These are phyloP conservation scores for Physella acuta DNA, from an alignment of 1,140 invertebrate species.

Conservation along the genomic window DNA sequence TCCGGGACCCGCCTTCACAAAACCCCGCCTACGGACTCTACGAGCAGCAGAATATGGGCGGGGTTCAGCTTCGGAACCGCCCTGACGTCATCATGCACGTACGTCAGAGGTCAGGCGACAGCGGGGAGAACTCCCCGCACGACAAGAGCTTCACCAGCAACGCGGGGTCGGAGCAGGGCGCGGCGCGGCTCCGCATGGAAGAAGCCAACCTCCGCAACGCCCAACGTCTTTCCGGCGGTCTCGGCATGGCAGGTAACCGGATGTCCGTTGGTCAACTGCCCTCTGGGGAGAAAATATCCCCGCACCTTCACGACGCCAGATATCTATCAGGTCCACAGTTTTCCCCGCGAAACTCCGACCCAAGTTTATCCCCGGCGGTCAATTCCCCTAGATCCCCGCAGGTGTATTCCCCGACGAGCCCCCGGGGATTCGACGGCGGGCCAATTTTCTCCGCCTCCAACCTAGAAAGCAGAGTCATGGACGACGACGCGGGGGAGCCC, in stretches of 20 bases:
- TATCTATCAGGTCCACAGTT: background rate
- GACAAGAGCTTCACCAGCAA: constrained; percentile 5
- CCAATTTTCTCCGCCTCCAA: constrained; percentile 43
- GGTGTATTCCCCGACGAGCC: background rate
- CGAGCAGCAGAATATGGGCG: background rate
- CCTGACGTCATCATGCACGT: constrained; percentile 11
- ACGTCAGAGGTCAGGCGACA: constrained; percentile 24
- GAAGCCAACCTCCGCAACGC: constrained; percentile 12
- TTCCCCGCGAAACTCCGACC: background rate
- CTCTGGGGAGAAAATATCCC: background rate
- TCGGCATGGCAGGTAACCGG: background rate
- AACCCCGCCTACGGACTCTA: background rate
- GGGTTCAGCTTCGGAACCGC: background rate
- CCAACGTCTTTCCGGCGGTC: constrained; percentile 12
- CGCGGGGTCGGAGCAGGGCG: background rate
- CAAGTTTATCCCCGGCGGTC: background rate
- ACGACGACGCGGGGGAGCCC: constrained; percentile 10
- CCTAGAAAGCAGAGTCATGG: constrained; percentile 34
- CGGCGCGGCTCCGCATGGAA: background rate
- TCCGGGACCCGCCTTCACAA: background rate
- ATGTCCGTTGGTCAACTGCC: background rate
- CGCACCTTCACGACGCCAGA: background rate
- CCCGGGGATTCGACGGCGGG: constrained; percentile 18
- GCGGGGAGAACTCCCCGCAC: background rate
- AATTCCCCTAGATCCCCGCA: background rate